A percentile compares a stretch with the other conserved stretches of the same genome.
These are phyloP conservation scores for Triplophysa bombifrons DNA, from an alignment of 2,797 vertebrate species.

Conservation along the genomic window DNA sequence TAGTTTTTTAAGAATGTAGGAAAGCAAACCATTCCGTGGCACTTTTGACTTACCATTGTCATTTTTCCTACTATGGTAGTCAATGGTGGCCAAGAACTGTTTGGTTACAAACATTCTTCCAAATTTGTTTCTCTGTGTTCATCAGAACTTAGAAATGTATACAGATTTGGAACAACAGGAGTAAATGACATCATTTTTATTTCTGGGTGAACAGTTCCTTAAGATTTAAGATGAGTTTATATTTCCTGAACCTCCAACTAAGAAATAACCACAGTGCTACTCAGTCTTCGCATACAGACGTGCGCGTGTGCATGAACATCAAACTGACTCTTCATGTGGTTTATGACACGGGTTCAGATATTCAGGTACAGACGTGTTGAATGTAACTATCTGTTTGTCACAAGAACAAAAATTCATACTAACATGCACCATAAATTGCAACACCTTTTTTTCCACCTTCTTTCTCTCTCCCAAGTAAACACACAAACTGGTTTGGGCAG, in stretches of 20 bases:
- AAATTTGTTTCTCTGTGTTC: no score
- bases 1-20: no score
- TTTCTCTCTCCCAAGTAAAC: constrained; percentile 7
- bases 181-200: no score
- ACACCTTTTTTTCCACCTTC: constrained; percentile 1
- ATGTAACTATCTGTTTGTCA: not conserved
- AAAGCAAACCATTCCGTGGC: no score
- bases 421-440: not conserved
- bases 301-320: not conserved
- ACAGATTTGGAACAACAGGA: no score
- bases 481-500: constrained; percentile 72
- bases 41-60: no score
- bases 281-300: not conserved
- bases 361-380: not conserved
- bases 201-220: not conserved
- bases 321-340: not conserved
- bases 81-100: no score
- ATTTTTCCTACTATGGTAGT: no score
- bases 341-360: not conserved
- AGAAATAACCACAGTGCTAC: not conserved
- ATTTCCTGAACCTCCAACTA: not conserved
- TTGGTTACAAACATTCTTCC: no score
- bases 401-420: not conserved
- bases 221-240: not conserved
- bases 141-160: no score